phyloP scores from a whole-genome alignment of 2,113 vertebrate species.

The Engraulis encrasicolus region DNA sequence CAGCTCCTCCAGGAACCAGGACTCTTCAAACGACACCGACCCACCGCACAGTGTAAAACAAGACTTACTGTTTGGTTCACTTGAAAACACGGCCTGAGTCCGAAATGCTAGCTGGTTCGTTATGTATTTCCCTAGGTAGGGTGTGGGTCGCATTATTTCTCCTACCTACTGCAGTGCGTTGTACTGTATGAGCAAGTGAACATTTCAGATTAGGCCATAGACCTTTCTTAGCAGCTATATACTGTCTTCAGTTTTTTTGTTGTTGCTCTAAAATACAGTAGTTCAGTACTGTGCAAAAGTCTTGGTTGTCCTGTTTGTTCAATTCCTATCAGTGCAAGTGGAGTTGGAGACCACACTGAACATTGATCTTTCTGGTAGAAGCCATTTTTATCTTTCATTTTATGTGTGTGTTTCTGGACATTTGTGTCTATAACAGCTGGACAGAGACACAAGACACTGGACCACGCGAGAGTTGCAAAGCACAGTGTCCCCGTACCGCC shows the following conservation, averaged over 20 bases:
- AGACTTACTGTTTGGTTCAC: background rate
- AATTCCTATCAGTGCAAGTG: background rate
- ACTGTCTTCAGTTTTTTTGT: too few species aligned
- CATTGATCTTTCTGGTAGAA: conserved; percentile 9
- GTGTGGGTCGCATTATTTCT: too few species aligned
- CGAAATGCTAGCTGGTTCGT: background rate
- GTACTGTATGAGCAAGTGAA: too few species aligned
- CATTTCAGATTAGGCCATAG: too few species aligned
- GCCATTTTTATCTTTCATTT: conserved; percentile 5
- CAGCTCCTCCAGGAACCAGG: conserved; percentile 57
- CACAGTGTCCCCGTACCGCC: conserved; percentile 73
- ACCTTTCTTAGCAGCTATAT: too few species aligned
- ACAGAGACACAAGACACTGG: conserved; percentile 67
- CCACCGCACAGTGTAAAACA: conserved; percentile 54
- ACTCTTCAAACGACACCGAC: conserved; percentile 56
- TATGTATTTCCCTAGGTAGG: background rate
- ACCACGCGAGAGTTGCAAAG: conserved; percentile 58
- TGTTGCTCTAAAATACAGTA: too few species aligned
- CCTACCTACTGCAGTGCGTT: too few species aligned
- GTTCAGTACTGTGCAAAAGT: too few species aligned
- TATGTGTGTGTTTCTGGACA: background rate
- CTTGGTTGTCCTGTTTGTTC: too few species aligned
- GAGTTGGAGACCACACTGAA: conserved; percentile 64
- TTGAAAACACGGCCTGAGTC: too few species aligned
- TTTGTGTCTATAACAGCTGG: conserved; percentile 70